Evolutionary conservation across 2,888 invertebrate genomes (phyloP).

Genomic region (Euzetes globulus): DNA sequence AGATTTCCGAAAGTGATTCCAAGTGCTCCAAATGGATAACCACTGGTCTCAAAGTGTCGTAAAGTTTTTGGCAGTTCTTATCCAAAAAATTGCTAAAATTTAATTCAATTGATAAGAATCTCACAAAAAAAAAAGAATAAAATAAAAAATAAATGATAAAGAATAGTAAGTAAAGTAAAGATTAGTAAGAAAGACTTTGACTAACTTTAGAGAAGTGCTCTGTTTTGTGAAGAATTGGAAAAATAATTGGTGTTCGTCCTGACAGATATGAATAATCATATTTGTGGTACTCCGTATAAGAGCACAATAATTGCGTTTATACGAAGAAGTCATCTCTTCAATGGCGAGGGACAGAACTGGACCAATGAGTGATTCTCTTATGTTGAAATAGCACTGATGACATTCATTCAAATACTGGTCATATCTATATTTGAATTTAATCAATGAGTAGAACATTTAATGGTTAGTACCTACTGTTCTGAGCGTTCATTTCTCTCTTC

Average conservation of each 20-base stretch:
- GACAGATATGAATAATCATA: conserved; percentile 81
- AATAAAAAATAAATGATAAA: too few species aligned
- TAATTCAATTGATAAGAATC: neutral
- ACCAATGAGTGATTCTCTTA: conserved; percentile 61
- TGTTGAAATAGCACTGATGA: conserved; percentile 71
- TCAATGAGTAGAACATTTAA: neutral
- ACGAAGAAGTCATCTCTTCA: conserved; percentile 56
- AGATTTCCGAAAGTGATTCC: conserved; percentile 93
- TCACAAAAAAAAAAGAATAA: neutral
- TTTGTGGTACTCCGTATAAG: conserved; percentile 70
- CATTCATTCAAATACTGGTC: conserved; percentile 65
- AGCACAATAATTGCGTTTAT: conserved; percentile 63
- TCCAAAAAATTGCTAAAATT: conserved; percentile 60
- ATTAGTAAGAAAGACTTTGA: conserved; percentile 34
- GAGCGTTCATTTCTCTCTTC: conserved; percentile 52
- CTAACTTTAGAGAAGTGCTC: conserved; percentile 60
- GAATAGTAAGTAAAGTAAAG: too few species aligned
- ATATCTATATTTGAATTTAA: conserved; percentile 52
- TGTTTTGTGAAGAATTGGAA: conserved; percentile 74
- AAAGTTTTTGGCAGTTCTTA: conserved; percentile 73
- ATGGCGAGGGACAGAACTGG: conserved; percentile 65
- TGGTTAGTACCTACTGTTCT: conserved; percentile 26
- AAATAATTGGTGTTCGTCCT: conserved; percentile 87
- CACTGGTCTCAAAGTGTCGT: conserved; percentile 84
- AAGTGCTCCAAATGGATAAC: conserved; percentile 94